These are phyloP conservation scores for Xenopus borealis DNA, from an alignment of 2,113 vertebrate species.

Conservation along the genomic window DNA sequence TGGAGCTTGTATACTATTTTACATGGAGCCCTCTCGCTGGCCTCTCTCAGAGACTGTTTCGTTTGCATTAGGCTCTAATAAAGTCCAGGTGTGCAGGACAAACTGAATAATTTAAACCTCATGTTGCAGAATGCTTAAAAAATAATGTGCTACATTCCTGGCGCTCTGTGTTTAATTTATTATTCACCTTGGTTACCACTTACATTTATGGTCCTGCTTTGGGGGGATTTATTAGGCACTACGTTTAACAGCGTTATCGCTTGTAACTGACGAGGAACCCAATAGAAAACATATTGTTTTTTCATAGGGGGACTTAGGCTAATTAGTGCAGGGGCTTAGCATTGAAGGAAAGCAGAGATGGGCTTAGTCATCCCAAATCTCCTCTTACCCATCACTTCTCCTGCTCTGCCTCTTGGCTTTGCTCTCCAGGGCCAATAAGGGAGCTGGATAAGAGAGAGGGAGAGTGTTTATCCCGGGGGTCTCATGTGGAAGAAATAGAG, in stretches of 20 bases:
- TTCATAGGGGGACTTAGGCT: constrained; percentile 64
- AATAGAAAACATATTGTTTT: constrained; percentile 80
- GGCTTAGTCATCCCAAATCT: constrained; percentile 50
- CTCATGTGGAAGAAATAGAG: too few species aligned
- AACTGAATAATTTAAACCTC: constrained; percentile 76
- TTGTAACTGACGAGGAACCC: constrained; percentile 76
- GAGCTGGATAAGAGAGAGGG: too few species aligned
- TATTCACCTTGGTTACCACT: constrained; percentile 81
- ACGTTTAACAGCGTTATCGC: constrained; percentile 77
- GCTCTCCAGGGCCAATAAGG: too few species aligned
- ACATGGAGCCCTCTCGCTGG: constrained; percentile 77
- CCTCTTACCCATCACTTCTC: constrained; percentile 5
- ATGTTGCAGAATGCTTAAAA: constrained; percentile 68
- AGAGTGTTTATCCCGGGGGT: too few species aligned
- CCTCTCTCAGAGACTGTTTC: constrained; percentile 78
- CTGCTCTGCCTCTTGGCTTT: too few species aligned
- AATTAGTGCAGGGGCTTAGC: constrained; percentile 73
- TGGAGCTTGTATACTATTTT: constrained; percentile 79
- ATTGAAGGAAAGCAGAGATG: constrained; percentile 70
- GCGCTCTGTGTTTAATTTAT: constrained; percentile 81
- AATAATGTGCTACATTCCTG: constrained; percentile 75
- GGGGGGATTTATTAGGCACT: constrained; percentile 79
- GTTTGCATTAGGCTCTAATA: constrained; percentile 81
- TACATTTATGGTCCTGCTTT: constrained; percentile 81
- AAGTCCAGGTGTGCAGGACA: constrained; percentile 78